Base-by-base conservation (phyloP, 2,888 invertebrate species). In the Phaonia tiefii region DNA sequence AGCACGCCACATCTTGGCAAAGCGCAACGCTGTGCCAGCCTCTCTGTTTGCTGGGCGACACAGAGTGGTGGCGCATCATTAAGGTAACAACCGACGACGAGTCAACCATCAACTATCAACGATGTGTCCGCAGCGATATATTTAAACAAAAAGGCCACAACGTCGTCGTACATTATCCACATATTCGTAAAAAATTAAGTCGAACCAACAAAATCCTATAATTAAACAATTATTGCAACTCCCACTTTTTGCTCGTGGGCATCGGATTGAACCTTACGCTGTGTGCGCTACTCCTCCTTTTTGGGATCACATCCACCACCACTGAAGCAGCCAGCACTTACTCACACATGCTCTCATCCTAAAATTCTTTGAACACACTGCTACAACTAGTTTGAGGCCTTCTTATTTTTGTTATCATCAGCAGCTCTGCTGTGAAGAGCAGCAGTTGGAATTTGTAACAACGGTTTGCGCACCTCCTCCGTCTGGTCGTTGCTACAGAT, bases 181-280 rank as follows among this genome's bases (percentile, higher is more conserved):
- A 72, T 72, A 49, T 54, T 73, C 63, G 20, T 54, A 73, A 82
- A 86, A 84, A 85, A 87, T 87, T 86, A 88, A 88, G 88, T 86
- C 87, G 87, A 87, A 86, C 85, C 86, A 87, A 87, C 89, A 88
- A 89, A 89, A 87, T 89, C 91, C 90, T 90, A 90, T 90, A 90
- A 90, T 90, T 90, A 90, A 90, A 90, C 90, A 90, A 90, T 90
- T 90, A 91, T 89, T 90, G 90, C 89, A 90, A 90, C 90, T 91
- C 90, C 90, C 90, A 89, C 90, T 90, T 90, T 90, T 87, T 87
- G 89, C 89, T 88, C 84, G 84, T 83, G 87, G 88, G 87, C 88
- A 86, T 87, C 87, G 86, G 87, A 84, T 85, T 86, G 87, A 84
- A 85, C 86, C 88, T 88, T 90, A 87, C 86, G 88, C 86, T 88